phyloP scores from a whole-genome alignment of 2,797 vertebrate species.

The Sorex maritimensis region DNA sequence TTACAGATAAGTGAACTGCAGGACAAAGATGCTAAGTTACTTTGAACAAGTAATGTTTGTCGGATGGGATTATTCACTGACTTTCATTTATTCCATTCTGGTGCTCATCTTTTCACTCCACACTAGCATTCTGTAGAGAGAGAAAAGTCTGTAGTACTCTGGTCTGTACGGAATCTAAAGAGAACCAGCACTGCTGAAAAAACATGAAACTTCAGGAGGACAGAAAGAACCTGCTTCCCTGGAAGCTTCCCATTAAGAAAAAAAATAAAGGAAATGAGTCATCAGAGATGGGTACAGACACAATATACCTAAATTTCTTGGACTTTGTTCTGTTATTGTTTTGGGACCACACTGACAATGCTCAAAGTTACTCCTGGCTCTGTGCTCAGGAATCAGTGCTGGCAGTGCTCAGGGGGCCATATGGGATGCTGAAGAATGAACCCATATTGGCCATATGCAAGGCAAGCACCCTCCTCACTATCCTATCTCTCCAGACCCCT shows the following conservation, averaged over 20 bases:
- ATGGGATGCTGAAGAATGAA: too few species aligned
- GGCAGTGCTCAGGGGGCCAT: too few species aligned
- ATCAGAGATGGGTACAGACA: too few species aligned
- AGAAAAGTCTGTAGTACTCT: fast-evolving
- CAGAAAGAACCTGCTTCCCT: background rate
- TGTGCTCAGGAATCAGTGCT: too few species aligned
- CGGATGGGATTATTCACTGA: background rate
- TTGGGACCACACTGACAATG: too few species aligned
- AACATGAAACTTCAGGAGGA: background rate
- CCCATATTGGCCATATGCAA: too few species aligned
- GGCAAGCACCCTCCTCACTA: too few species aligned
- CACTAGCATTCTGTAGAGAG: fast-evolving
- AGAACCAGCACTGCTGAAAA: fast-evolving
- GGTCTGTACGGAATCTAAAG: background rate
- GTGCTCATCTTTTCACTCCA: background rate
- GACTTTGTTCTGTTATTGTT: background rate
- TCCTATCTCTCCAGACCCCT: too few species aligned
- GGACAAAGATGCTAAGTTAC: background rate
- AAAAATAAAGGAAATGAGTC: too few species aligned
- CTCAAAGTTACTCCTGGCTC: too few species aligned
- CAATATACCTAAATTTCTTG: too few species aligned
- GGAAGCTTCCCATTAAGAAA: background rate
- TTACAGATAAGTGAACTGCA: background rate
- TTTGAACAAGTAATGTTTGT: background rate
- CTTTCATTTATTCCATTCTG: background rate